phyloP scores from a whole-genome alignment of 2,113 vertebrate genomes.

The Boleophthalmus pectinirostris region DNA sequence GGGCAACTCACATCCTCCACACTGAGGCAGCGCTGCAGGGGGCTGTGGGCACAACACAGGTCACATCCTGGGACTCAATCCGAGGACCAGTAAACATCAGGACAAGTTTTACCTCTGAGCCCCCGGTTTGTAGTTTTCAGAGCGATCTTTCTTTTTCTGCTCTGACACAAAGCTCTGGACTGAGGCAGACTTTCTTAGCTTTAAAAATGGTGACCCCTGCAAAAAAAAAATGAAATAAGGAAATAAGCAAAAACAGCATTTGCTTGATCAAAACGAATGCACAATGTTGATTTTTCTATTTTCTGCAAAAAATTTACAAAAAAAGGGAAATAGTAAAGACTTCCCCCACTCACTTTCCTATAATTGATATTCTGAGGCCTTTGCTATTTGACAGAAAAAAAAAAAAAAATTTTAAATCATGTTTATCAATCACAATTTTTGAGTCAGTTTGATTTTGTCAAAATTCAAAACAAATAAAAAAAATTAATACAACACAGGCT shows the following conservation, averaged over 20 bases:
- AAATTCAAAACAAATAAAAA: no score
- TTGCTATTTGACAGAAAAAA: no score
- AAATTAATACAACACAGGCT: no score
- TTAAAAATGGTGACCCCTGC: slow-evolving; percentile 80
- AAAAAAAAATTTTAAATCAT: no score
- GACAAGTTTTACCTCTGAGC: slow-evolving; percentile 31
- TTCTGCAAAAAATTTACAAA: no score
- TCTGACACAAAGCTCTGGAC: slow-evolving; percentile 76
- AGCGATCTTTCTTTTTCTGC: slow-evolving; percentile 73
- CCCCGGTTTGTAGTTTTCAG: slow-evolving; percentile 74
- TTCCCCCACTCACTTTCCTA: no score
- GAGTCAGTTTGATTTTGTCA: no score
- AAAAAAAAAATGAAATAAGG: not conserved
- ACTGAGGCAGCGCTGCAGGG: slow-evolving; percentile 71
- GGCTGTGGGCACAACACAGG: slow-evolving; percentile 23
- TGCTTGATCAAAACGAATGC: not conserved
- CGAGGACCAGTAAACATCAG: not conserved
- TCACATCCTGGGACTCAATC: not conserved
- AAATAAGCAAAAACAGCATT: not conserved
- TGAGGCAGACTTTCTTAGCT: slow-evolving; percentile 77
- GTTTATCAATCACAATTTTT: no score
- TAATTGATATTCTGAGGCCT: no score
- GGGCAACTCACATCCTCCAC: slow-evolving; percentile 83
- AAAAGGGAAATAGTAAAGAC: no score
- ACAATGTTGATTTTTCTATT: not conserved